Percentiles rank a stretch among this genome's conserved stretches.
Conservation (phyloP, 2,888 invertebrate species). For the Caenorhabditis sp. region DNA sequence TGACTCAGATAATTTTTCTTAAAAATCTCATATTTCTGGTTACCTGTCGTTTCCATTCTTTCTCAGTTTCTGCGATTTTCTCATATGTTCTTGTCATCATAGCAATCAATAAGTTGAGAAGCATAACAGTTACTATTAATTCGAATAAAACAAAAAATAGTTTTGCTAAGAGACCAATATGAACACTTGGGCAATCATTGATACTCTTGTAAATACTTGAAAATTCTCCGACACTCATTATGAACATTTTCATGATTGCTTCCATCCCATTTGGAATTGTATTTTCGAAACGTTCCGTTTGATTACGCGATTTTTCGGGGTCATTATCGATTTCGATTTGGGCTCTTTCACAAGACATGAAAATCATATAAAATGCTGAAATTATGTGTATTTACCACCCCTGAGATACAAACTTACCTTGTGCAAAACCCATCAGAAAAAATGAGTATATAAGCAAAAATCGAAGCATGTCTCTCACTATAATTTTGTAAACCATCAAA, state of each 20-base stretch:
- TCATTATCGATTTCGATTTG: constrained; percentile 44
- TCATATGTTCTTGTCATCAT: constrained; percentile 99
- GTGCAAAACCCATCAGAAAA: constrained; percentile 95
- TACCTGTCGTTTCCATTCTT: constrained; percentile 94
- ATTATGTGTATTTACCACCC: neutral
- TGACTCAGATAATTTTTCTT: constrained; percentile 2
- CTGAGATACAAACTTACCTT: constrained; percentile 76
- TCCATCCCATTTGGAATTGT: constrained; percentile 53
- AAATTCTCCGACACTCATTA: constrained; percentile 96
- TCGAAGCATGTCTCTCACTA: constrained; percentile 90
- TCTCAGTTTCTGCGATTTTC: constrained; percentile 93
- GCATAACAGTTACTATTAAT: constrained; percentile 90
- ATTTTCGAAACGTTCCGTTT: constrained; percentile 49
- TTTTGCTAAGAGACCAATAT: constrained; percentile 54
- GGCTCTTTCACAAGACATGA: constrained; percentile 77
- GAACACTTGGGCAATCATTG: constrained; percentile 76
- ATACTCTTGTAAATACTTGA: constrained; percentile 92
- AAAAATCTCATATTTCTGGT: constrained; percentile 5
- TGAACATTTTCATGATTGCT: constrained; percentile 94
- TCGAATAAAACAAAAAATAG: constrained; percentile 91
- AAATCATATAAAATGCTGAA: constrained; percentile 83
- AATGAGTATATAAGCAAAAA: constrained; percentile 95
- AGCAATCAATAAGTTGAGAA: constrained; percentile 97
- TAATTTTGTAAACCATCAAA: constrained; percentile 99
- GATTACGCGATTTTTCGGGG: constrained; percentile 24